Base-by-base conservation (phyloP, 1,140 invertebrate species). In the Drosophila mojavensis region DNA sequence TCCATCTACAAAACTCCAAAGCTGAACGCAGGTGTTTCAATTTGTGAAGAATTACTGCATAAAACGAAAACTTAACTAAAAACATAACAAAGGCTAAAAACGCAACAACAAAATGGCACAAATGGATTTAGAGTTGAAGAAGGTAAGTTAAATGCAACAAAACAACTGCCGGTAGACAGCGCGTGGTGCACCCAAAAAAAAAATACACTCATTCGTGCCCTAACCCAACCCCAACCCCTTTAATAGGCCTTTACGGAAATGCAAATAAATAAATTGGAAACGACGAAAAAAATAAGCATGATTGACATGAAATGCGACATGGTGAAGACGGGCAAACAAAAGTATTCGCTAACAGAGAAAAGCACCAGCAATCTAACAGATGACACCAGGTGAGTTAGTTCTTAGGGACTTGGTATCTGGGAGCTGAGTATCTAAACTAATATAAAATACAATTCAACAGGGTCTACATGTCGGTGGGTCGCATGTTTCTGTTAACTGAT, bases 121-220 rank as follows among this genome's bases (percentile, higher is more conserved):
- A 91, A 92, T 92, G 84, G 92, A 92, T 70, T 62, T 92, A 56
- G 91, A 92, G 79, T 75, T 92, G 33, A 92, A 92, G 39, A 91
- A 92, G 79, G 92, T 92, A 61, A 63, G 13, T 20, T 7, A 28
- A 50, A 4, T 26, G 10, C 5, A 15, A 17, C 20, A 43, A 45
- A 10, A 24, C 9, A 17, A 15, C 17, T 54, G 28, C 64, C 63
- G 66, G 62, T 43, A 1, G 3, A 3, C 17, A 75, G 65, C 78
- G 68, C 78, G 66, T 84, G 81, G 50, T 75, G 24, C 41, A 41
- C 11, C 6, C 7, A 51, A 1, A 15, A 36, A 53, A 53, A 36
- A 36, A 39, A 60, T 7, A 72, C 51, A 62, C 33, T 72, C 45
- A 68, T 66, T 28, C 15, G 28, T 36, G 10, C 48, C 13, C 13